Conservation (phyloP, 2,888 invertebrate species). For the Latrodectus elegans region DNA sequence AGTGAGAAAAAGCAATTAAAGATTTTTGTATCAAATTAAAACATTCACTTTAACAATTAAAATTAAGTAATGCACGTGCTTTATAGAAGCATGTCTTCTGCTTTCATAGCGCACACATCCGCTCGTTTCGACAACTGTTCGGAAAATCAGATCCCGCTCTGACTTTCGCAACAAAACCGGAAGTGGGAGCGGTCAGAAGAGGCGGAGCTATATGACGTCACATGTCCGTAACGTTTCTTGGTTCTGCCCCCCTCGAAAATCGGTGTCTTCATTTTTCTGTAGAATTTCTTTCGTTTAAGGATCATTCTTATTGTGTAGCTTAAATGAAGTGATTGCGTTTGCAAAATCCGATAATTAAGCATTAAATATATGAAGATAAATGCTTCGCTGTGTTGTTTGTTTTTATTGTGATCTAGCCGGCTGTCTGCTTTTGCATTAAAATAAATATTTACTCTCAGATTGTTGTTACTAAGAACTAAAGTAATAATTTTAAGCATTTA, state of each 20-base stretch:
- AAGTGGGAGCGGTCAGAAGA: constrained; percentile 41
- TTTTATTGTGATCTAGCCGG: not conserved
- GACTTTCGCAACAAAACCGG: constrained; percentile 43
- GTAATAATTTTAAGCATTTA: no score
- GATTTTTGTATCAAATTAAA: not conserved
- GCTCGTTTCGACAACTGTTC: constrained; percentile 37
- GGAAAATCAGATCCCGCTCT: constrained; percentile 15
- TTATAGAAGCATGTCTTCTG: not conserved
- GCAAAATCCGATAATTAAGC: constrained; percentile 3
- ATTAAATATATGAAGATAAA: not conserved
- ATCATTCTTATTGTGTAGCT: not conserved
- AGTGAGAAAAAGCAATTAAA: no score
- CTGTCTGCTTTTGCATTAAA: no score
- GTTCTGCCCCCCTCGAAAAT: constrained; percentile 23
- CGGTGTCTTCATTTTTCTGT: constrained; percentile 7
- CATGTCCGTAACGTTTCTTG: constrained; percentile 28
- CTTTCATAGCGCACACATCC: not conserved
- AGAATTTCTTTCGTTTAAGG: not conserved
- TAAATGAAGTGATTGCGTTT: not conserved
- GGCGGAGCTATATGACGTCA: constrained; percentile 41
- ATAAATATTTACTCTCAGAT: no score
- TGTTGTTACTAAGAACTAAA: no score
- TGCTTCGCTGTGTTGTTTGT: not conserved
- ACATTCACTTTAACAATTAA: not conserved
- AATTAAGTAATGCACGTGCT: not conserved